Base-by-base conservation (phyloP, 2,797 vertebrate genomes). In the Gymnothorax reevesii region DNA sequence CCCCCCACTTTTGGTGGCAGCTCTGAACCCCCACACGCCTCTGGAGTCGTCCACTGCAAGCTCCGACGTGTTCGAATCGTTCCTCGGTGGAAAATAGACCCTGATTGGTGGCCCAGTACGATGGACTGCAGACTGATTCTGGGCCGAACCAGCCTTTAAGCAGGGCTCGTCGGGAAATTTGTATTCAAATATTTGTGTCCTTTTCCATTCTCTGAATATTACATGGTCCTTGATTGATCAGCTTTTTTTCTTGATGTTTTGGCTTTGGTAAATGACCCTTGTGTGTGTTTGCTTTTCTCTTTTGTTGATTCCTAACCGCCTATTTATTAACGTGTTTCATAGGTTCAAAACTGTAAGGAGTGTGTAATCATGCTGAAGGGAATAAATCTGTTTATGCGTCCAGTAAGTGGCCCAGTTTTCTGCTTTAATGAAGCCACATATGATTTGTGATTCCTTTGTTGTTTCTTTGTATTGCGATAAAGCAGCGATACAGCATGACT, bases 321-420 rank as follows among this genome's bases (percentile, higher is more conserved):
- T 96, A 96, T 97, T 96, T 96, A 95, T 96, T 96, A 92, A 80
- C 55, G 87, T 83, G 94, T 93, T 92, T 96, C 94, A 95, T 94
- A 94, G 95, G 94, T 93, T 89, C 62, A 80, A 27, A 15, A 7
- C 25, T 52, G 9, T 86, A 86, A 27, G 17, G 83, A 80, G 84
- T 60, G 88, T 92, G 83, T 86, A 89, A 93, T 92, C 90, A 92
- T 89, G 94, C 77, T 80, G 77, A 55, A 80, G 49, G n/a, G 0
- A 80, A 80, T 80, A 55, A 80, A 80, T 55, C 15, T 80, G 15
- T 80, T 20, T 20, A 80, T 80, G 49, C 22, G 42, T 75, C 25
- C 22, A 66, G 1, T n/a, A 20, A 20, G 15, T 20, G 62, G n/a
- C 12, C 2, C n/a, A 71, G 66, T 12, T 79, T 20, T 49, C 15